These are phyloP conservation scores for Agriopis leucophaearia DNA, from an alignment of 2,888 invertebrate genomes.

Conservation along the genomic window DNA sequence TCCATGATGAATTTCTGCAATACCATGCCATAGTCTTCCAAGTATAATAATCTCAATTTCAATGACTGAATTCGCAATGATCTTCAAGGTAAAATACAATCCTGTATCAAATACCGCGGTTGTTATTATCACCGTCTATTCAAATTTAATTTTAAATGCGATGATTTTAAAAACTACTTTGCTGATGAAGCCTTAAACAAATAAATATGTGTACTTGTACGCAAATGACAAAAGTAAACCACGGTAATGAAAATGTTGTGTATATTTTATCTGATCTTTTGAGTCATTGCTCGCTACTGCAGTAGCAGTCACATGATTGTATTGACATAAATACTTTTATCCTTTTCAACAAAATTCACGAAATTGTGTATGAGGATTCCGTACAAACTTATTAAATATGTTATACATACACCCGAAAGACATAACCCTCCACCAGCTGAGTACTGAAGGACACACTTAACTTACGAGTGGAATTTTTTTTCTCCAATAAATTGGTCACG, in stretches of 20 bases:
- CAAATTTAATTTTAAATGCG: not conserved
- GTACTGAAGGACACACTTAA: too few relatives aligned
- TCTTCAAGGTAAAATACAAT: too few relatives aligned
- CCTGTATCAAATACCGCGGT: not conserved
- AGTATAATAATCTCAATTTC: too few relatives aligned
- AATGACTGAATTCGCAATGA: too few relatives aligned
- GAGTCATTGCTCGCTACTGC: slow-evolving; percentile 6
- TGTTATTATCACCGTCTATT: not conserved
- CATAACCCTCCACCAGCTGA: too few relatives aligned
- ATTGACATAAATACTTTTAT: slow-evolving; percentile 10
- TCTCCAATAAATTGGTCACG: too few relatives aligned
- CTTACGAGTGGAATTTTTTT: too few relatives aligned
- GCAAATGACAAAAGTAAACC: not conserved
- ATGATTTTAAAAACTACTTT: slow-evolving; percentile 1
- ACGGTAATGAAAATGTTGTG: slow-evolving; percentile 3
- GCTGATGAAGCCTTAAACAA: not conserved
- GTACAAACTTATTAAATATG: too few relatives aligned
- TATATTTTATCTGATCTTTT: slow-evolving; percentile 2
- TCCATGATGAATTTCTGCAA: too few relatives aligned
- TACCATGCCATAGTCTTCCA: too few relatives aligned
- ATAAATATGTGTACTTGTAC: not conserved
- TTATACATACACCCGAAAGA: too few relatives aligned
- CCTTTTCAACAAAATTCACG: not conserved
- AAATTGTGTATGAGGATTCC: too few relatives aligned
- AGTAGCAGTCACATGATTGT: slow-evolving; percentile 18